Percentiles rank a stretch among this genome's conserved stretches.
Evolutionary conservation across 2,797 vertebrate species (phyloP).

Genomic region (Propithecus perrieri): DNA sequence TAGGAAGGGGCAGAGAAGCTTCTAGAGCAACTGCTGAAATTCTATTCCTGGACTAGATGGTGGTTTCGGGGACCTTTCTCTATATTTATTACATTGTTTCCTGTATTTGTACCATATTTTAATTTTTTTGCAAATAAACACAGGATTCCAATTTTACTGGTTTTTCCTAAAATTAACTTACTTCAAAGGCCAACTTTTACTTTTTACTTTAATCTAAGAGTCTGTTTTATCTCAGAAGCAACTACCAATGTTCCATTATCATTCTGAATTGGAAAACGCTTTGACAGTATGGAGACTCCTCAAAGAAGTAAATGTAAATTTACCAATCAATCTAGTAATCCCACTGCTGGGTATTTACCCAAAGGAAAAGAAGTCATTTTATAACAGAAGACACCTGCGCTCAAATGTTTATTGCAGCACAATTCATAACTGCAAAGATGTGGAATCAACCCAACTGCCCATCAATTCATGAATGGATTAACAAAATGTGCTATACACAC

Average conservation of each 20-base stretch:
- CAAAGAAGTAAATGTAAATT: too few relatives aligned
- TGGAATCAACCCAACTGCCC: not conserved
- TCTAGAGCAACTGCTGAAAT: not conserved
- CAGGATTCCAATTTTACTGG: not conserved
- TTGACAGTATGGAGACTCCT: not conserved
- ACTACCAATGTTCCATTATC: not conserved
- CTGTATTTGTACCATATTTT: not conserved
- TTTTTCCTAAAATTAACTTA: not conserved
- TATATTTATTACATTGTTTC: not conserved
- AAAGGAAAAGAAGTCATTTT: too few relatives aligned
- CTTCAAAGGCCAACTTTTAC: not conserved
- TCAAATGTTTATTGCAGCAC: not conserved
- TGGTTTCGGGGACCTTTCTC: not conserved
- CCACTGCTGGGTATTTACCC: too few relatives aligned
- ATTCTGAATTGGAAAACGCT: not conserved
- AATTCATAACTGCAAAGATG: not conserved
- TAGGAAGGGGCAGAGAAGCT: not conserved
- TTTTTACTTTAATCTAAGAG: not conserved
- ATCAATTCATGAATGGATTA: not conserved
- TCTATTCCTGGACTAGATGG: not conserved
- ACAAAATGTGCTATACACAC: not conserved
- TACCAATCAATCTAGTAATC: too few relatives aligned
- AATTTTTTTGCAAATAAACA: constrained; percentile 3
- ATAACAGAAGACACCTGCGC: not conserved
- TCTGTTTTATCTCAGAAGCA: not conserved